phyloP scores from a whole-genome alignment of 2,888 invertebrate species.

The Cataglyphis altisquamis region DNA sequence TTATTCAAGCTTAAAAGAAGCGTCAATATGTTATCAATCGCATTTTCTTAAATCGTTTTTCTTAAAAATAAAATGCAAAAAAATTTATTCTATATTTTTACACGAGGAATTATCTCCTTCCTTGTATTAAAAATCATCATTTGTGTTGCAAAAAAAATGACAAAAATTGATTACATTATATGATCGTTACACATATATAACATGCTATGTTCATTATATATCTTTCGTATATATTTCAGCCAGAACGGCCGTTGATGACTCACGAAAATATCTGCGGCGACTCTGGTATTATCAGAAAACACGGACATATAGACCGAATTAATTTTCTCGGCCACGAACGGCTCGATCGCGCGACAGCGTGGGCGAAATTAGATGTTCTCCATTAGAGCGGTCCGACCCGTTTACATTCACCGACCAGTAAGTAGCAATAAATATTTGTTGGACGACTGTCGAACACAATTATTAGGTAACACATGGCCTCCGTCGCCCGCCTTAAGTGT shows the following conservation, averaged over 20 bases:
- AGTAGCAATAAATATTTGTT: conserved; percentile 75
- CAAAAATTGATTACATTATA: conserved; percentile 2
- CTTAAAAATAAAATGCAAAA: no score
- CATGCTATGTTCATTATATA: not conserved
- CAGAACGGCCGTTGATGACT: conserved; percentile 32
- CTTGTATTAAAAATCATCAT: not conserved
- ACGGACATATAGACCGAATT: conserved; percentile 41
- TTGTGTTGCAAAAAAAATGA: not conserved
- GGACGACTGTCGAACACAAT: conserved; percentile 68
- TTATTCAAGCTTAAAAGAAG: no score
- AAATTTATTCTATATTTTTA: no score
- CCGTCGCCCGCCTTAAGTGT: conserved; percentile 72
- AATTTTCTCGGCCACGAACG: conserved; percentile 50
- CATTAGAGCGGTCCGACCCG: conserved; percentile 64
- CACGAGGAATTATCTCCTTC: not conserved
- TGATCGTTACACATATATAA: not conserved
- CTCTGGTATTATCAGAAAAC: not conserved
- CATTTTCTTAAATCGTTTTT: not conserved
- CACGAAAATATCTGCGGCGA: conserved; percentile 30
- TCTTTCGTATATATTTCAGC: conserved; percentile 38
- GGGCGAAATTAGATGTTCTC: conserved; percentile 65
- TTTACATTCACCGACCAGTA: conserved; percentile 65
- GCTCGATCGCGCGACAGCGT: conserved; percentile 13
- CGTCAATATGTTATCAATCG: no score
- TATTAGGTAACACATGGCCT: conserved; percentile 78